Percentiles rank a stretch among this genome's conserved stretches.
phyloP scores from a whole-genome alignment of 2,797 vertebrate genomes.

The Triplophysa yarkandensis region DNA sequence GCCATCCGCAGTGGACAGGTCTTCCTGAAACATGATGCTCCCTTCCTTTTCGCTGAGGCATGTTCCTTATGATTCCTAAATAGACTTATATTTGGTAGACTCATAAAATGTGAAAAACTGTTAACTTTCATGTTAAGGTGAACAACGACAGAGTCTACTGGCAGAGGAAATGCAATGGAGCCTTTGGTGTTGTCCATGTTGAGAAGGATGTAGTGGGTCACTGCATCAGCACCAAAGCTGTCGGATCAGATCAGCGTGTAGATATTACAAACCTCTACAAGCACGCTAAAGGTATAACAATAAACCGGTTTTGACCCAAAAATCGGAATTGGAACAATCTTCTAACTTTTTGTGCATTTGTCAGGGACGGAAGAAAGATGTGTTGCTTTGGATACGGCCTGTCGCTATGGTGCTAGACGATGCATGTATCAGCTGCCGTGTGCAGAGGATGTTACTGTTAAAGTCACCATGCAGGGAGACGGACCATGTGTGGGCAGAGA shows the following conservation, averaged over 20 bases:
- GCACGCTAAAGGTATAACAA: neutral
- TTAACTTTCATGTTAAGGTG: neutral
- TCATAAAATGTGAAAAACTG: neutral
- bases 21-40: constrained; percentile 71
- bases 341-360: neutral
- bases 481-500: constrained; percentile 43
- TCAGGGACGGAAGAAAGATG: constrained; percentile 84
- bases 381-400: constrained; percentile 85
- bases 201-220: constrained; percentile 66
- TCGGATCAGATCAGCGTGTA: constrained; percentile 72
- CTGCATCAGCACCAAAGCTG: constrained; percentile 84
- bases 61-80: constrained; percentile 56
- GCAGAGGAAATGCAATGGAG: neutral
- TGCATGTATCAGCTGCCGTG: constrained; percentile 69
- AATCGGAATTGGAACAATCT: too few species aligned
- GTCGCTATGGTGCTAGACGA: constrained; percentile 82
- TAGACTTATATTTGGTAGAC: neutral
- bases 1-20: constrained; percentile 77
- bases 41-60: constrained; percentile 82
- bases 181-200: constrained; percentile 46
- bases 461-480: constrained; percentile 60
- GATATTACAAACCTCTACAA: constrained; percentile 76
- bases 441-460: constrained; percentile 75
- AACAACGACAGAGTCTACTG: constrained; percentile 11
- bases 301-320: too few species aligned